These are phyloP conservation scores for Microctonus hyperodae DNA, from an alignment of 2,888 invertebrate genomes.

Conservation along the genomic window DNA sequence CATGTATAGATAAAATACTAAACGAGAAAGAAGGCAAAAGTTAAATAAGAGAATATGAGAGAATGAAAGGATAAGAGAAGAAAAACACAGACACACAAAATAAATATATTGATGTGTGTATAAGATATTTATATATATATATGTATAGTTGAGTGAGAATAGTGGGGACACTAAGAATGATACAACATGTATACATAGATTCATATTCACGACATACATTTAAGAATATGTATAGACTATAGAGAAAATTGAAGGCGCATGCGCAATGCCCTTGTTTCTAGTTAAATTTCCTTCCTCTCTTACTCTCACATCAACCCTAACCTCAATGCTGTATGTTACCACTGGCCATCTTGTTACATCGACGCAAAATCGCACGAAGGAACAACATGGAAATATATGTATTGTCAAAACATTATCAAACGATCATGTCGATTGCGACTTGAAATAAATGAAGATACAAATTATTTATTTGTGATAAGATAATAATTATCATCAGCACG, in stretches of 20 bases:
- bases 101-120: not conserved
- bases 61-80: too few species aligned
- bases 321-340: slow-evolving; percentile 7
- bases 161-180: not conserved
- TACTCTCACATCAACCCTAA: not conserved
- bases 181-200: not conserved
- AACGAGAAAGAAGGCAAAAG: not conserved
- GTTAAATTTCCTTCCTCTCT: slow-evolving; percentile 8
- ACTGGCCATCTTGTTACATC: slow-evolving; percentile 14
- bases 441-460: too few species aligned
- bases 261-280: slow-evolving; percentile 30
- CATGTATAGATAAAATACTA: not conserved
- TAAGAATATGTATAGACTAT: too few species aligned
- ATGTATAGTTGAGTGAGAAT: not conserved
- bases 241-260: slow-evolving; percentile 22
- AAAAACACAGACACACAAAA: not conserved
- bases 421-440: too few species aligned
- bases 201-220: not conserved
- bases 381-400: too few species aligned
- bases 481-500: too few species aligned
- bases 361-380: not conserved
- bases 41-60: not conserved
- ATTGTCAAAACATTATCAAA: too few species aligned
- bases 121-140: not conserved
- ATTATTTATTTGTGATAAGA: too few species aligned